Evolutionary conservation across 2,888 invertebrate species (phyloP).

Genomic region (Pomacea canaliculata): DNA sequence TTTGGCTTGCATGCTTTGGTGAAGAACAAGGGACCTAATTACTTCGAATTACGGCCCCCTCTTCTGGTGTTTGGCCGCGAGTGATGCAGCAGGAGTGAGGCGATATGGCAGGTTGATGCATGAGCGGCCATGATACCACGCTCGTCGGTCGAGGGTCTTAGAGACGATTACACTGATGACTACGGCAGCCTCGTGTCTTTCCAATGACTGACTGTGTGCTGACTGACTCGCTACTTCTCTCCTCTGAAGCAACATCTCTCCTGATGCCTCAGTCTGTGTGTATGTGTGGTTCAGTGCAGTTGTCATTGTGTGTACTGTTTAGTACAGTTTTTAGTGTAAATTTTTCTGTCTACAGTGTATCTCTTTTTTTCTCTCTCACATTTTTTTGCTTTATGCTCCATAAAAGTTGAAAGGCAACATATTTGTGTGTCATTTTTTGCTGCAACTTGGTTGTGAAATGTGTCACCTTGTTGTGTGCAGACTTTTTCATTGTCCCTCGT

Average conservation of each 20-base stretch:
- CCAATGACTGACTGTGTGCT: background rate
- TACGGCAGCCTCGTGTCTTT: background rate
- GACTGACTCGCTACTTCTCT: background rate
- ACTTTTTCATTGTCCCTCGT: too few species aligned
- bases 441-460: too few species aligned
- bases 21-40: constrained; percentile 12
- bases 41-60: constrained; percentile 8
- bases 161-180: background rate
- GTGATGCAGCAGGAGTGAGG: constrained; percentile 1
- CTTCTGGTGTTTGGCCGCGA: constrained; percentile 2
- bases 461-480: too few species aligned
- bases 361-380: background rate
- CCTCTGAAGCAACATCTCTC: background rate
- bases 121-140: background rate
- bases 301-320: background rate
- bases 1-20: background rate
- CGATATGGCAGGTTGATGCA: constrained; percentile 1
- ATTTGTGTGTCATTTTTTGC: too few species aligned
- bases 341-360: background rate
- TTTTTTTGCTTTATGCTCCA: background rate
- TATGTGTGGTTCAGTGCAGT: background rate
- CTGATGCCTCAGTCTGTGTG: background rate
- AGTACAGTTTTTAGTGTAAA: background rate
- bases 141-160: background rate
- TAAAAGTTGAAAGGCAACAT: too few species aligned